These are phyloP conservation scores for Parelbella ahira DNA, from an alignment of 2,888 invertebrate species.

Conservation along the genomic window DNA sequence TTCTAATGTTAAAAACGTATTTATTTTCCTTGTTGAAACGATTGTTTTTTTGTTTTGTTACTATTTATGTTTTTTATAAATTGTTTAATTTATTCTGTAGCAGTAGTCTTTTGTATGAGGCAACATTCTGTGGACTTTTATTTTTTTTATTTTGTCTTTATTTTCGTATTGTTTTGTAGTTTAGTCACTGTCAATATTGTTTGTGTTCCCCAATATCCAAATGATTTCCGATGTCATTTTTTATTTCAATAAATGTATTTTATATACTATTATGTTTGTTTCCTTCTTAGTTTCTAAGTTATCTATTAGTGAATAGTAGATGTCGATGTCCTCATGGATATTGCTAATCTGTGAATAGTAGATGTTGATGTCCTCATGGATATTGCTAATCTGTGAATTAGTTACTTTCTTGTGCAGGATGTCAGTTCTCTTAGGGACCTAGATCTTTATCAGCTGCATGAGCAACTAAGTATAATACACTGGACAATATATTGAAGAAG, in stretches of 20 bases:
- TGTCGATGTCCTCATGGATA: no score
- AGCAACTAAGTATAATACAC: no score
- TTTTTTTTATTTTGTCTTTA: conserved; percentile 40
- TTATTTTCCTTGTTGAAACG: conserved; percentile 73
- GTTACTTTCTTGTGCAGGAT: no score
- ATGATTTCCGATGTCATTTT: conserved; percentile 72
- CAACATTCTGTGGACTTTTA: conserved; percentile 39
- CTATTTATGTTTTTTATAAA: conserved; percentile 68
- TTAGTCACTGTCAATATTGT: conserved; percentile 78
- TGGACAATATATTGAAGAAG: no score
- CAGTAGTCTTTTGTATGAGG: conserved; percentile 56
- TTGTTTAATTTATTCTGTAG: conserved; percentile 77
- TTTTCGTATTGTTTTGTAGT: conserved; percentile 52
- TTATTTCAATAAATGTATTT: conserved; percentile 80
- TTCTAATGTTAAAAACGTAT: conserved; percentile 65
- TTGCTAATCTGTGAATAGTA: no score
- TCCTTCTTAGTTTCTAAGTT: conserved; percentile 38
- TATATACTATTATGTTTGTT: conserved; percentile 51
- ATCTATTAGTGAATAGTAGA: no score
- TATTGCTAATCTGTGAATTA: no score
- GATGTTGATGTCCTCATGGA: no score
- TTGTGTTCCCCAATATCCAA: conserved; percentile 67
- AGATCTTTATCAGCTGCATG: no score
- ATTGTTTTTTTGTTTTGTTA: conserved; percentile 63
- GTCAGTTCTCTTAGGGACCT: no score